phyloP scores from a whole-genome alignment of 2,888 invertebrate genomes.

The Rhogogaster chlorosoma region DNA sequence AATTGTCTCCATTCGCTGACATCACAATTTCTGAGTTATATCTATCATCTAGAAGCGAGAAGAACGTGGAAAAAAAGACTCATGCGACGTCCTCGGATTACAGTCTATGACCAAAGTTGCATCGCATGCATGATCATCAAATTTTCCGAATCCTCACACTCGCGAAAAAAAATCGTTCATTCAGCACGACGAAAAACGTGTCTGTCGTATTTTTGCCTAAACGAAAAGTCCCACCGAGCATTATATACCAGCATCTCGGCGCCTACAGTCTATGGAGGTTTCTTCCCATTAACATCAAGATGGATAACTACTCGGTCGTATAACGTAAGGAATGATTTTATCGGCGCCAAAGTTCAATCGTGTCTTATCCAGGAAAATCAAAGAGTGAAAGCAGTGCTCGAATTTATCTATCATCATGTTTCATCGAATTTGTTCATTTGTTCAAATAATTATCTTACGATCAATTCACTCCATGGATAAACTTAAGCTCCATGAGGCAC shows the following conservation, averaged over 20 bases:
- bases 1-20: background rate
- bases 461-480: background rate
- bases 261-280: background rate
- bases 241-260: background rate
- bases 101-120: background rate
- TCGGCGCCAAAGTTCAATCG: background rate
- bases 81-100: background rate
- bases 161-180: background rate
- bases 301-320: background rate
- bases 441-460: background rate
- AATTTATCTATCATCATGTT: background rate
- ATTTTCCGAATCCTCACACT: background rate
- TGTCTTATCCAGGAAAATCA: background rate
- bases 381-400: background rate
- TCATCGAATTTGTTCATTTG: background rate
- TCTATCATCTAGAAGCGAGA: background rate
- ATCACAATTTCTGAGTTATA: background rate
- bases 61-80: background rate
- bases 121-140: background rate
- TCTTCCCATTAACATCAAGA: conserved; percentile 3
- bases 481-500: no score
- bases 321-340: conserved; percentile 1
- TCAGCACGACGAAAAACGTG: background rate
- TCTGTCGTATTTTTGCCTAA: background rate
- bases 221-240: background rate